Conservation (phyloP, 2,888 invertebrate species). For the Antitype chi region DNA sequence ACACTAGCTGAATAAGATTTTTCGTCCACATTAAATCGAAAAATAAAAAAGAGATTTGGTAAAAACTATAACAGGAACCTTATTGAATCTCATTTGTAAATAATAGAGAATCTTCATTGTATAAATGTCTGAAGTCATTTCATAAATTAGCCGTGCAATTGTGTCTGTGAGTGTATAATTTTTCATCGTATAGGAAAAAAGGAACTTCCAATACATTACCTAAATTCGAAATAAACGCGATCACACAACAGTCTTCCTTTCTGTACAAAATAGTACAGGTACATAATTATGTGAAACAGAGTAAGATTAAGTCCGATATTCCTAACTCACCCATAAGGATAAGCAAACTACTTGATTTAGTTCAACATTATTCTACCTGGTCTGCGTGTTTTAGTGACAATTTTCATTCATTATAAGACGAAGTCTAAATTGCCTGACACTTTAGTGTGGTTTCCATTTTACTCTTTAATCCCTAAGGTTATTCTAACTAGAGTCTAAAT, state of each 20-base stretch:
- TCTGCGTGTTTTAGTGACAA: neutral
- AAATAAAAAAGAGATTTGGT: neutral
- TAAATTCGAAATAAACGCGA: neutral
- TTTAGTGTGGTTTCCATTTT: constrained; percentile 1
- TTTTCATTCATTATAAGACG: constrained; percentile 25
- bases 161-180: no score
- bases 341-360: constrained; percentile 20
- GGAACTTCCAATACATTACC: neutral
- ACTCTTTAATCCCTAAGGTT: neutral
- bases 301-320: neutral
- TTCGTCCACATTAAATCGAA: no score
- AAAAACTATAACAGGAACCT: no score
- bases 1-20: neutral
- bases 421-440: constrained; percentile 2
- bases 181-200: no score
- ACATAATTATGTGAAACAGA: neutral
- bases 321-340: neutral
- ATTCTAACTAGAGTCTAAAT: constrained; percentile 2
- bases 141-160: no score
- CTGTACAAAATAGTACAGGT: no score
- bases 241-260: neutral
- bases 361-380: constrained; percentile 21
- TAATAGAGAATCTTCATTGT: neutral
- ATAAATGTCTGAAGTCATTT: no score
- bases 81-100: no score